Evolutionary conservation across 2,113 vertebrate species (phyloP).

Genomic region (Addax nasomaculatus): DNA sequence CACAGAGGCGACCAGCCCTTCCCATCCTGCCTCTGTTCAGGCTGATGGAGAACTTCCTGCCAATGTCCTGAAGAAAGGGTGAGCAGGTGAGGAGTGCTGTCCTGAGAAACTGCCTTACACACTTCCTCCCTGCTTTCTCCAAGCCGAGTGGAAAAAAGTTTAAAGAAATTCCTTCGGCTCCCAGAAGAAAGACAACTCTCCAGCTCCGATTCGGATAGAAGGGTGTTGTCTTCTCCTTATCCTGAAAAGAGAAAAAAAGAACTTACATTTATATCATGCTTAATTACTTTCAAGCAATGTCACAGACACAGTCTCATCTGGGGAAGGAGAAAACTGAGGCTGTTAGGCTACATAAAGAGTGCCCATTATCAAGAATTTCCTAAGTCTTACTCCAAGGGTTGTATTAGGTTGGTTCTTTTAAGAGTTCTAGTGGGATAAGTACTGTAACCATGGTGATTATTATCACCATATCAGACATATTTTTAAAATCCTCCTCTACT

Average conservation of each 20-base stretch:
- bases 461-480: not conserved
- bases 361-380: not conserved
- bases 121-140: not conserved
- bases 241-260: not conserved
- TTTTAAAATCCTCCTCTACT: not conserved
- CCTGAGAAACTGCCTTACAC: not conserved
- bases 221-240: not conserved
- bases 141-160: not conserved
- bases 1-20: not conserved
- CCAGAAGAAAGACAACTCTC: not conserved
- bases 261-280: not conserved
- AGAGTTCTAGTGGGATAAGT: not conserved
- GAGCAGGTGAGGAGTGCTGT: not conserved
- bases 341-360: not conserved
- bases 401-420: not conserved
- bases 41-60: not conserved
- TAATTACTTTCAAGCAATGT: not conserved
- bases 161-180: not conserved
- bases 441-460: not conserved
- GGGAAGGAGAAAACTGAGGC: not conserved
- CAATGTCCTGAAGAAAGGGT: not conserved
- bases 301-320: not conserved
- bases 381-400: not conserved
- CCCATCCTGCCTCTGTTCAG: not conserved
- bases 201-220: not conserved